A percentile compares a stretch with the other conserved stretches of the same genome.
Conservation (phyloP, 2,797 vertebrate genomes). For the Phrynocephalus guinanensis region DNA sequence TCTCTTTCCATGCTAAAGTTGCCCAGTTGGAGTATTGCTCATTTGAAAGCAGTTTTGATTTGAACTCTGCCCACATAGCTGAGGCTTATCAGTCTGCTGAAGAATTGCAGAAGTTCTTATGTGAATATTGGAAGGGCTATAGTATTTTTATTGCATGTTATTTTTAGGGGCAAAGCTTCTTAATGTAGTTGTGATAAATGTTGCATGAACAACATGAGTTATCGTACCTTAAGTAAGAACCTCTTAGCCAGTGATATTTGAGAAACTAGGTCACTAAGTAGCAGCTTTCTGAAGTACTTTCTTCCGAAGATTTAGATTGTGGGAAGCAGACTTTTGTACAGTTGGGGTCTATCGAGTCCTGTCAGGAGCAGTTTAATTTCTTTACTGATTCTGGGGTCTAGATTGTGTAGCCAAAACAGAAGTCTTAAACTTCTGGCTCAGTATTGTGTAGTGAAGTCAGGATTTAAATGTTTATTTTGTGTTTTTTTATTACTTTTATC, state of each 20-base stretch:
- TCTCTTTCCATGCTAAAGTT: not conserved
- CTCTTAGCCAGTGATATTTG: conserved; percentile 28
- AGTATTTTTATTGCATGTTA: not conserved
- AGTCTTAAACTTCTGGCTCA: not conserved
- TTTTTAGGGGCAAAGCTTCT: conserved; percentile 9
- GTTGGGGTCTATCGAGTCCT: not conserved
- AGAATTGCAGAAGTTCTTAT: not conserved
- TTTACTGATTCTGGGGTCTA: not conserved
- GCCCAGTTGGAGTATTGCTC: not conserved
- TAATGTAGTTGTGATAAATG: conserved; percentile 26
- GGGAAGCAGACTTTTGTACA: not conserved
- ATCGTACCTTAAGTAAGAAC: conserved; percentile 8
- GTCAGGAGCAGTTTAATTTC: not conserved
- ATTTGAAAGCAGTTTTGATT: not conserved
- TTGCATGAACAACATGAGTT: conserved; percentile 20
- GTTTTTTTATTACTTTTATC: too few relatives aligned
- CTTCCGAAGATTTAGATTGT: conserved; percentile 13
- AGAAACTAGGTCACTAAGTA: conserved; percentile 32
- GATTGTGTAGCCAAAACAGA: not conserved
- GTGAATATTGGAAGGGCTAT: not conserved
- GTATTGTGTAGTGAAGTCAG: not conserved
- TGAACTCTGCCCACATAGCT: not conserved
- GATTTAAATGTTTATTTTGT: not conserved
- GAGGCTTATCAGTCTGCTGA: not conserved
- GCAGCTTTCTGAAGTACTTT: conserved; percentile 11